Conservation (phyloP, 1,140 invertebrate species). For the Argopecten irradians region DNA sequence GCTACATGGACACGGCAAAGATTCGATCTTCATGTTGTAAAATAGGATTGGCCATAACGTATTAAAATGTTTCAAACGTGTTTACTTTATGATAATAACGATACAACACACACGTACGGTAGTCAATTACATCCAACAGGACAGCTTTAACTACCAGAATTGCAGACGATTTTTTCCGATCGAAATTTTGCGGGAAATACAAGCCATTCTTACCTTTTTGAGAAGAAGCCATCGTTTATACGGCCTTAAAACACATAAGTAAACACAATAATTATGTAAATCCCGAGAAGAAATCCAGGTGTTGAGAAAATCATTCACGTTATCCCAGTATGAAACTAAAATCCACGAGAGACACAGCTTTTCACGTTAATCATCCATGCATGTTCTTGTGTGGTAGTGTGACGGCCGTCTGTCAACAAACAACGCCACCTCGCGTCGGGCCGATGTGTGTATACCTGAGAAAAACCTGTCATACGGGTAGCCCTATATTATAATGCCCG, state of each 20-base stretch:
- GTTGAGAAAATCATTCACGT: neutral
- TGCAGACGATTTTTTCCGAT: constrained; percentile 12
- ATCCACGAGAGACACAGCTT: neutral
- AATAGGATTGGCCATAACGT: neutral
- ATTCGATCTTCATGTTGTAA: neutral
- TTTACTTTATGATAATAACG: neutral
- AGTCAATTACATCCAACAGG: neutral
- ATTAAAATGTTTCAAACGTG: neutral
- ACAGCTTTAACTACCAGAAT: neutral
- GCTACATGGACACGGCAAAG: neutral
- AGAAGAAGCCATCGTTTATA: neutral
- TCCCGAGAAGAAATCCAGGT: neutral
- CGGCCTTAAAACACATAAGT: neutral
- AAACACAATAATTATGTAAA: constrained; percentile 1
- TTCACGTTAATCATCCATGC: neutral
- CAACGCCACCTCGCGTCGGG: constrained; percentile 1
- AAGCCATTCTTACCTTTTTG: neutral
- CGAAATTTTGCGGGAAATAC: constrained; percentile 9
- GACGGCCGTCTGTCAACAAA: neutral
- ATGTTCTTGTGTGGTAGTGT: neutral
- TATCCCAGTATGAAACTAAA: constrained; percentile 15
- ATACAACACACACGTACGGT: neutral
- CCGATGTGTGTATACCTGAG: neutral
- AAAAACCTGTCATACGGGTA: constrained; percentile 5
- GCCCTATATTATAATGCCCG: neutral